A percentile compares a stretch with the other conserved stretches of the same genome.
Evolutionary conservation across 2,888 invertebrate genomes (phyloP).

Genomic region (Parnassius orleans): DNA sequence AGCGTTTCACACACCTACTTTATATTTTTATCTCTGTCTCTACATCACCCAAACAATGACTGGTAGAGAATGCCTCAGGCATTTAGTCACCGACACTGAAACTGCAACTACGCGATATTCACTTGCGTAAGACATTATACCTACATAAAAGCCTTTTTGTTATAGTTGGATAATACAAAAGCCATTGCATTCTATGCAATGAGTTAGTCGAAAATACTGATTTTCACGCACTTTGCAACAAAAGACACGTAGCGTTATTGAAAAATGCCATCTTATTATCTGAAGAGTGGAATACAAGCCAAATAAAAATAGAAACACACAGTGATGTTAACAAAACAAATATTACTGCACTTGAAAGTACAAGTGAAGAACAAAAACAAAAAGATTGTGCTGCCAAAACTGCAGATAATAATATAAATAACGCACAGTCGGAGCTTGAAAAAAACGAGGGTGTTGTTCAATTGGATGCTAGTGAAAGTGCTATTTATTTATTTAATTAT

Average conservation of each 20-base stretch:
- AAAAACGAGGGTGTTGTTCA: background rate
- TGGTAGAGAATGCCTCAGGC: too few relatives aligned
- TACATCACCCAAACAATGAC: too few relatives aligned
- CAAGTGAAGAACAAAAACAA: background rate
- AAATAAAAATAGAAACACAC: background rate
- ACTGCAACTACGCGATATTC: too few relatives aligned
- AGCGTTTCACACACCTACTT: too few relatives aligned
- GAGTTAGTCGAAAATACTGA: constrained; percentile 7
- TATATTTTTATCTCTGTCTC: too few relatives aligned
- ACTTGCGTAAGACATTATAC: too few relatives aligned
- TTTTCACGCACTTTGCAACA: background rate
- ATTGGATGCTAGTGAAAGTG: background rate
- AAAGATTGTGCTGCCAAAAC: background rate
- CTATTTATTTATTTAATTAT: too few relatives aligned
- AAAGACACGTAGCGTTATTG: constrained; percentile 1
- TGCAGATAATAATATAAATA: background rate
- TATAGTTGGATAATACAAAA: constrained; percentile 7
- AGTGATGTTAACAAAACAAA: background rate
- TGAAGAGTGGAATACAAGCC: background rate
- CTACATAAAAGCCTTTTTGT: background rate
- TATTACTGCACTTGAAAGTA: background rate
- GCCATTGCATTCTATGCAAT: constrained; percentile 21
- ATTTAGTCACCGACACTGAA: too few relatives aligned
- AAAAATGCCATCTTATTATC: background rate
- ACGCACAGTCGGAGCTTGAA: background rate